Evolutionary conservation across 2,797 vertebrate genomes (phyloP).

Genomic region (Thaleichthys pacificus): DNA sequence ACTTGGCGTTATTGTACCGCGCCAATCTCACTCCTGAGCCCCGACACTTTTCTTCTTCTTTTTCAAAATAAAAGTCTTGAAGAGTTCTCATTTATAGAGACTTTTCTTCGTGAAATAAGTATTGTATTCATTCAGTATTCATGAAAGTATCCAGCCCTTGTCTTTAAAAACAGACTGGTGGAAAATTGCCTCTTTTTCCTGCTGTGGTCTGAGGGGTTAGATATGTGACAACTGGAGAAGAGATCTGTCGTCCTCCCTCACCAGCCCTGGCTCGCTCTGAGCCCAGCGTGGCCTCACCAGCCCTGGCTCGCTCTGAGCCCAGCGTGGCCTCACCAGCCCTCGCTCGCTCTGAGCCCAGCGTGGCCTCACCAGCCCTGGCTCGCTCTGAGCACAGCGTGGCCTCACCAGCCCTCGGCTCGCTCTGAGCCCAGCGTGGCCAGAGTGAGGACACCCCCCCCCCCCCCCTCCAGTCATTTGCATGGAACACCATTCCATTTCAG

Average conservation of each 20-base stretch:
- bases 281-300: conserved; percentile 22
- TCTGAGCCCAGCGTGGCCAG: conserved; percentile 25
- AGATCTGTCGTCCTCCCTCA: not conserved
- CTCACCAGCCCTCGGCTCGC: conserved; percentile 5
- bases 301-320: not conserved
- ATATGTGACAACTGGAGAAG: not conserved
- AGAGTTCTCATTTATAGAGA: not conserved
- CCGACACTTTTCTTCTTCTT: conserved; percentile 7
- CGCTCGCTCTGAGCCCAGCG: conserved; percentile 22
- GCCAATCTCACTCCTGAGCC: conserved; percentile 10
- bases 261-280: conserved; percentile 17
- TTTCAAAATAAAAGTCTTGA: not conserved
- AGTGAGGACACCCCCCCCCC: conserved; percentile 31
- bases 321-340: not conserved
- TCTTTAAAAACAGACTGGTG: not conserved
- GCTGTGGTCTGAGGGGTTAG: not conserved
- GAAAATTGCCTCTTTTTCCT: not conserved
- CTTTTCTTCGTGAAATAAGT: not conserved
- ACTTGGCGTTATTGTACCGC: conserved; percentile 19
- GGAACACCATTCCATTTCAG: conserved; percentile 74
- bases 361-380: conserved; percentile 15
- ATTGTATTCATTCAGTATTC: too few species aligned
- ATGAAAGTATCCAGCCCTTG: not conserved
- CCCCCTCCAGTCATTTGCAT: conserved; percentile 71
- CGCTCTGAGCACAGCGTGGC: not conserved